Evolutionary conservation across 2,797 vertebrate genomes (phyloP).

Genomic region (Delichon dasypus): DNA sequence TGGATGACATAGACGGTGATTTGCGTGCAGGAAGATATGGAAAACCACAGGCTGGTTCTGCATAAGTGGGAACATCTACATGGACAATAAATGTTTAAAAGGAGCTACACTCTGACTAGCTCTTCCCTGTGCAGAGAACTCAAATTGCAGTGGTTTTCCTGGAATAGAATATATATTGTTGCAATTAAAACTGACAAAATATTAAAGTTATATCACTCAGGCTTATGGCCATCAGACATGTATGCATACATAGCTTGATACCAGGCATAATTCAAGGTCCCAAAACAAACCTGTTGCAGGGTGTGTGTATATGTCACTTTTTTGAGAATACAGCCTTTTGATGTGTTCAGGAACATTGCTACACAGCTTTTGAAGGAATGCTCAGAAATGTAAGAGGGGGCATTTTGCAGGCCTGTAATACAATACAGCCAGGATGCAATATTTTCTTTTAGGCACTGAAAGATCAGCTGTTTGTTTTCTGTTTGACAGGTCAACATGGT

Average conservation of each 20-base stretch:
- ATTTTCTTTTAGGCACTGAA: constrained; percentile 46
- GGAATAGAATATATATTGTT: background rate
- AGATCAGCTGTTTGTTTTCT: constrained; percentile 69
- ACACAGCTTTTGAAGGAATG: background rate
- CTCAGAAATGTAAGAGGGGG: background rate
- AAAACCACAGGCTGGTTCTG: background rate
- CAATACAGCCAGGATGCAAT: background rate
- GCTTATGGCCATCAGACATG: background rate
- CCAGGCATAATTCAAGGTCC: background rate
- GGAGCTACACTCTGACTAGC: background rate
- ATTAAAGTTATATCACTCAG: background rate
- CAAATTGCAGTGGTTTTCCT: background rate
- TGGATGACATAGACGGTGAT: background rate
- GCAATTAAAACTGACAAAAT: background rate
- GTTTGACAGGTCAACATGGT: constrained; percentile 98
- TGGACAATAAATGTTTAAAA: background rate
- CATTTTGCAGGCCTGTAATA: background rate
- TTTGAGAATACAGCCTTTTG: background rate
- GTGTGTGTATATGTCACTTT: background rate
- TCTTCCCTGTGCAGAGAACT: background rate
- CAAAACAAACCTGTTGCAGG: background rate
- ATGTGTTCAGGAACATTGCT: background rate
- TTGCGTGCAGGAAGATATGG: background rate
- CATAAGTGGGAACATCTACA: background rate
- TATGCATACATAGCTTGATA: background rate